Evolutionary conservation across 2,888 invertebrate genomes (phyloP).

Genomic region (Toxonevra muliebris): DNA sequence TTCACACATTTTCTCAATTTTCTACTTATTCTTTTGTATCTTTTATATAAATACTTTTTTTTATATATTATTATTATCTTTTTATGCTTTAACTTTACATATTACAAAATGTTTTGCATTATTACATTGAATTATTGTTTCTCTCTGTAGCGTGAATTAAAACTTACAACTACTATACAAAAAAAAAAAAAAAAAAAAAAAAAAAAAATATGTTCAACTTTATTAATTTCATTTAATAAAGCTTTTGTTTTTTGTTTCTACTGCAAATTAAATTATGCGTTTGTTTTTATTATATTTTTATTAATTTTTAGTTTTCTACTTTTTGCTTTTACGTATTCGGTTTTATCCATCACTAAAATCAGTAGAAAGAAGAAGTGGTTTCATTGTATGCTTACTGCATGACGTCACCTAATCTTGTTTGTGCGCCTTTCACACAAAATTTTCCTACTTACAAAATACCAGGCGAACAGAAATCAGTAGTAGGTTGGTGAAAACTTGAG

Average conservation of each 20-base stretch:
- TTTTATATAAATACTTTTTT: constrained; percentile 15
- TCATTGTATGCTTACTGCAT: too few relatives aligned
- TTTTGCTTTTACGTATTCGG: neutral
- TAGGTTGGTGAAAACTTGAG: neutral
- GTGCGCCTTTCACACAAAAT: too few relatives aligned
- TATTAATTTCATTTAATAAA: constrained; percentile 49
- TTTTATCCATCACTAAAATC: too few relatives aligned
- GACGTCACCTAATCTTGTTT: too few relatives aligned
- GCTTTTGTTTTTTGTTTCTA: constrained; percentile 59
- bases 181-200: constrained; percentile 33
- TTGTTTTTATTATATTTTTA: constrained; percentile 17
- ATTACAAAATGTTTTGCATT: constrained; percentile 20
- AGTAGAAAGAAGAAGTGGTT: too few relatives aligned
- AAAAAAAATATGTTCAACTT: constrained; percentile 34
- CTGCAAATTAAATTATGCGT: constrained; percentile 42
- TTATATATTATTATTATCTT: constrained; percentile 25
- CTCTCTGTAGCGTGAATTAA: constrained; percentile 36
- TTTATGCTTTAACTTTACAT: constrained; percentile 34
- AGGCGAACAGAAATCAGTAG: too few relatives aligned
- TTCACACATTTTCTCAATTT: constrained; percentile 12
- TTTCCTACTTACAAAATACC: too few relatives aligned
- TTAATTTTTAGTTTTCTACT: constrained; percentile 21
- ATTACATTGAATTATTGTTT: constrained; percentile 5
- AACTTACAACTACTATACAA: constrained; percentile 26
- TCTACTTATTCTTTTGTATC: constrained; percentile 23